phyloP scores from a whole-genome alignment of 2,888 invertebrate species.

The Muschampia staudingeri region DNA sequence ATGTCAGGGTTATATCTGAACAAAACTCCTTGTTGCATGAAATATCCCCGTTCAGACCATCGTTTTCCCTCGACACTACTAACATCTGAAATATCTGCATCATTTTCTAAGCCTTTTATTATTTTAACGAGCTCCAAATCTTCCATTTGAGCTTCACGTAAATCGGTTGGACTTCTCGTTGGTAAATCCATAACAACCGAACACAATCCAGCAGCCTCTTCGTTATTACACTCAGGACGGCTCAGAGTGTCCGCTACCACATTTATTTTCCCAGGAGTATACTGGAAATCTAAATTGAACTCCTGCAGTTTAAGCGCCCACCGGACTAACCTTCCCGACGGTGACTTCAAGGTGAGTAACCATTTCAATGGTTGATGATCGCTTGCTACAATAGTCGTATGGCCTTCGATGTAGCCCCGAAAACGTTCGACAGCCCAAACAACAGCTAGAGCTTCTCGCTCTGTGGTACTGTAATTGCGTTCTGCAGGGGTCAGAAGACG shows the following conservation, averaged over 20 bases:
- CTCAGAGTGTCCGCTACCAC: not conserved
- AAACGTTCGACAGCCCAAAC: constrained; percentile 9
- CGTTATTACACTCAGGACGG: not conserved
- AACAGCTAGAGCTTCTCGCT: not conserved
- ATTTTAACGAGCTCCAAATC: not conserved
- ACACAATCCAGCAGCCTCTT: not conserved
- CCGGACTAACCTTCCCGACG: not conserved
- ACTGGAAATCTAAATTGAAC: not conserved
- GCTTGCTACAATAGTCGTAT: not conserved
- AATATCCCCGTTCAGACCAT: constrained; percentile 8
- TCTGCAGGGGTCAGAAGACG: not conserved
- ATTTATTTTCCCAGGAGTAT: not conserved
- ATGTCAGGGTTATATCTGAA: not conserved
- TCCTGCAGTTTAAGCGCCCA: not conserved
- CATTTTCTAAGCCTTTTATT: constrained; percentile 9
- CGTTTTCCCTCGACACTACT: not conserved
- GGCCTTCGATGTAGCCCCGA: not conserved
- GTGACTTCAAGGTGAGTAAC: not conserved
- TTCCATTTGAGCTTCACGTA: not conserved
- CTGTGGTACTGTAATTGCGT: not conserved
- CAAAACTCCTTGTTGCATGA: constrained; percentile 3
- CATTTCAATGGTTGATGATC: not conserved
- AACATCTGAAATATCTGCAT: not conserved
- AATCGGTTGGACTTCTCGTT: not conserved
- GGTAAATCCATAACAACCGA: constrained; percentile 5